phyloP scores from a whole-genome alignment of 2,888 invertebrate genomes.

The Punctoribates punctum region DNA sequence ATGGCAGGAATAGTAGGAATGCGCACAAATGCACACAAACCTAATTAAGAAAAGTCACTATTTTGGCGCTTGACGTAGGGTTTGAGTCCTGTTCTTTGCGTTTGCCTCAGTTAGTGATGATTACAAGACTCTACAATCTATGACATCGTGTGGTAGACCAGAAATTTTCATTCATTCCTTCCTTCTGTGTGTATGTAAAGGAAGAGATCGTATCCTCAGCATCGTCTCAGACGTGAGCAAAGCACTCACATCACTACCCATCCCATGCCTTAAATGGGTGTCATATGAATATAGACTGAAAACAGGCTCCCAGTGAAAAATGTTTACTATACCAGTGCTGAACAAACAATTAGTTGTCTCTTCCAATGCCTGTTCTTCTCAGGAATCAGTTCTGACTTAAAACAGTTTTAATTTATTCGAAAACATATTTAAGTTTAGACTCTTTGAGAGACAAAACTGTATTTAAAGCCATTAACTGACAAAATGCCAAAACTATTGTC shows the following conservation, averaged over 20 bases:
- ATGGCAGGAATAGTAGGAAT: not conserved
- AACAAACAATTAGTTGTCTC: conserved; percentile 27
- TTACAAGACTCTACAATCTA: not conserved
- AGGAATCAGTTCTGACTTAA: conserved; percentile 3
- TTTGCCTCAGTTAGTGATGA: not conserved
- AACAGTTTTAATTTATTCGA: conserved; percentile 16
- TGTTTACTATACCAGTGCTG: conserved; percentile 33
- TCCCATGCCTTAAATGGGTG: conserved; percentile 36
- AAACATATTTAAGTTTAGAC: not conserved
- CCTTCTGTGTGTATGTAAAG: not conserved
- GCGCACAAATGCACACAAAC: conserved; percentile 17
- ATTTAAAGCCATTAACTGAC: not conserved
- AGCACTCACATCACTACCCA: conserved; percentile 24
- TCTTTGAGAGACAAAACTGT: not conserved
- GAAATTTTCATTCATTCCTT: not conserved
- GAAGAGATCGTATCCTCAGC: not conserved
- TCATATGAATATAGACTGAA: conserved; percentile 17
- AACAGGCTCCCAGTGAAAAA: conserved; percentile 4
- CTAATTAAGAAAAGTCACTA: conserved; percentile 25
- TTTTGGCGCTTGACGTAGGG: conserved; percentile 8
- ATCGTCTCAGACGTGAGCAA: not conserved
- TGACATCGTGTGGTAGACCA: not conserved
- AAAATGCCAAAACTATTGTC: conserved; percentile 21
- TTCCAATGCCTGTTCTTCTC: not conserved
- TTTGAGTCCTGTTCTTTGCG: conserved; percentile 2